Evolutionary conservation across 2,797 vertebrate genomes (phyloP).

Genomic region (Florisuga fusca): DNA sequence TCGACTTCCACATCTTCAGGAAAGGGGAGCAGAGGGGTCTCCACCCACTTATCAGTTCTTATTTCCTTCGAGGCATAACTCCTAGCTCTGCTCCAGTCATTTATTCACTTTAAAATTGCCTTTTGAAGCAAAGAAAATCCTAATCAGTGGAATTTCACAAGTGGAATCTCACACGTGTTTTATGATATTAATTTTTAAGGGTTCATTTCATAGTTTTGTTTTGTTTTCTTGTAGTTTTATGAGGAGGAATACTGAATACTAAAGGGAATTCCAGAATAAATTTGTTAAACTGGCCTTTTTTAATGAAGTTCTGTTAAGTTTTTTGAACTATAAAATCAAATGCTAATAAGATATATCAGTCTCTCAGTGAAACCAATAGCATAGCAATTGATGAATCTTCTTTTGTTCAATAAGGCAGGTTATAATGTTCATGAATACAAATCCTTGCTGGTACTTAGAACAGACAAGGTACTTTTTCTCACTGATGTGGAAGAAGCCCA

Average conservation of each 20-base stretch:
- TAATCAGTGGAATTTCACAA: neutral
- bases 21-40: too few relatives aligned
- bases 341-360: constrained; percentile 48
- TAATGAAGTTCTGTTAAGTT: constrained; percentile 28
- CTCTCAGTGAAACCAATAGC: constrained; percentile 60
- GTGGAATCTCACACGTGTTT: neutral
- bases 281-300: neutral
- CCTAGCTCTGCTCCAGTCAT: too few relatives aligned
- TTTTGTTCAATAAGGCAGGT: constrained; percentile 51
- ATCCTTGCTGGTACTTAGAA: neutral
- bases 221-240: neutral
- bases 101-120: too few relatives aligned
- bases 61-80: too few relatives aligned
- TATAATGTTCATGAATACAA: constrained; percentile 30
- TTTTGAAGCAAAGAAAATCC: too few relatives aligned
- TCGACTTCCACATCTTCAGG: too few relatives aligned
- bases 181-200: neutral
- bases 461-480: neutral
- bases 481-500: neutral
- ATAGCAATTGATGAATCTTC: constrained; percentile 49
- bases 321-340: constrained; percentile 33
- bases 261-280: neutral
- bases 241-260: neutral
- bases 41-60: too few relatives aligned
- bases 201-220: neutral